Evolutionary conservation across 2,797 vertebrate species (phyloP).

Genomic region (Hapalemur alaotrensis): DNA sequence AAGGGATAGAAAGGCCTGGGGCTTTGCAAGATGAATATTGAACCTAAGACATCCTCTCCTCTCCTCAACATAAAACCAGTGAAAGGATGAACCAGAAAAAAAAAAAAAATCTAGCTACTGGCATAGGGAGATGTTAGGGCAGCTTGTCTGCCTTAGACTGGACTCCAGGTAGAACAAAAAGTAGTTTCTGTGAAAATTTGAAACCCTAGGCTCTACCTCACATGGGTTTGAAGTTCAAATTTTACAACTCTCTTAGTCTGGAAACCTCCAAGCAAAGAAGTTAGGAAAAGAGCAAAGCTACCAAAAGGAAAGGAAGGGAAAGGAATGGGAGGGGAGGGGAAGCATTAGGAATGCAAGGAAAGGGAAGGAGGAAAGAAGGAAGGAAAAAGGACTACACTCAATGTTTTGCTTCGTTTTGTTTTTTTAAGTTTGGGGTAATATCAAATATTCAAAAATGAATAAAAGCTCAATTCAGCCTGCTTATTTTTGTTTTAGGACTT

Average conservation of each 20-base stretch:
- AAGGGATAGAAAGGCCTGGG: not conserved
- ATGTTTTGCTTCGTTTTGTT: not conserved
- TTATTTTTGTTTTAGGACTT: slow-evolving; percentile 6
- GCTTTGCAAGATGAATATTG: not conserved
- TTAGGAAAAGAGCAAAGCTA: not conserved
- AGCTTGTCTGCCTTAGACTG: not conserved
- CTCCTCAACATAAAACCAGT: not conserved
- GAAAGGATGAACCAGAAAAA: not conserved
- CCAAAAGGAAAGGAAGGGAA: not conserved
- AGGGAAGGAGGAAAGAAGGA: not conserved
- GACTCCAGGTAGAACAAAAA: not conserved
- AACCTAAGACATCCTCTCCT: not conserved
- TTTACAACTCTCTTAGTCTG: not conserved
- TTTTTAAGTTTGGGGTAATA: not conserved
- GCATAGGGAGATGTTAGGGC: not conserved
- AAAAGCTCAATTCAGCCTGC: not conserved
- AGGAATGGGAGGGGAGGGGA: too few species aligned
- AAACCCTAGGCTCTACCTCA: not conserved
- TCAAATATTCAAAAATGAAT: not conserved
- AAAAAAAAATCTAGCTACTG: not conserved
- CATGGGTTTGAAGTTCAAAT: not conserved
- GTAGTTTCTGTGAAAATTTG: not conserved
- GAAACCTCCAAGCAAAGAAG: not conserved
- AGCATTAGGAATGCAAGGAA: not conserved
- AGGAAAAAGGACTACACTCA: not conserved